Percentiles rank a stretch among this genome's conserved stretches.
These are phyloP conservation scores for Antheraea pernyi DNA, from an alignment of 1,140 invertebrate genomes.

Conservation along the genomic window DNA sequence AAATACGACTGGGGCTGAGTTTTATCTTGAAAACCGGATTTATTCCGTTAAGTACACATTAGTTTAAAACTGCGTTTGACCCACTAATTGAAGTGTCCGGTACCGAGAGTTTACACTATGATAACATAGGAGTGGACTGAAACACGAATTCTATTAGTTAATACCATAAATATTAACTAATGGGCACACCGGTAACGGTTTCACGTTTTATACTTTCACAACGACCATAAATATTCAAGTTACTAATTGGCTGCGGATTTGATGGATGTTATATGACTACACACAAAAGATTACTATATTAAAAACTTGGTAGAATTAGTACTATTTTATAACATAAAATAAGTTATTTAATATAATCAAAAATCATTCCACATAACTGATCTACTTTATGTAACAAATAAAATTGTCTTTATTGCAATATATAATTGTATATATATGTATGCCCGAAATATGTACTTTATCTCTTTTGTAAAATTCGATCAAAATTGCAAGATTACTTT, in stretches of 20 bases:
- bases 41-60: conserved; percentile 55
- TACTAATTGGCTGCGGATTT: background rate
- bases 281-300: background rate
- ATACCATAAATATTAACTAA: conserved; percentile 24
- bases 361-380: background rate
- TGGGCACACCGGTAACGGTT: conserved; percentile 26
- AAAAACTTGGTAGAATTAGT: background rate
- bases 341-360: background rate
- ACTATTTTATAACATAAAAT: no score
- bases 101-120: conserved; percentile 47
- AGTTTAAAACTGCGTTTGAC: conserved; percentile 47
- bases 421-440: no score
- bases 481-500: no score
- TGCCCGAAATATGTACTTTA: no score
- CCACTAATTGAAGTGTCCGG: conserved; percentile 50
- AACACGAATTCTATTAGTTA: conserved; percentile 24
- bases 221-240: background rate
- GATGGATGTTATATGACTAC: background rate
- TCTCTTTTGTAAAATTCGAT: no score
- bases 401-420: background rate
- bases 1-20: conserved; percentile 21
- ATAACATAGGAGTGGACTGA: conserved; percentile 35
- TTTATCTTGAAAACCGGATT: conserved; percentile 49
- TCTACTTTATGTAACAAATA: background rate
- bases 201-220: conserved; percentile 23